Conservation (phyloP, 2,888 invertebrate species). For the Encarsia formosa region DNA sequence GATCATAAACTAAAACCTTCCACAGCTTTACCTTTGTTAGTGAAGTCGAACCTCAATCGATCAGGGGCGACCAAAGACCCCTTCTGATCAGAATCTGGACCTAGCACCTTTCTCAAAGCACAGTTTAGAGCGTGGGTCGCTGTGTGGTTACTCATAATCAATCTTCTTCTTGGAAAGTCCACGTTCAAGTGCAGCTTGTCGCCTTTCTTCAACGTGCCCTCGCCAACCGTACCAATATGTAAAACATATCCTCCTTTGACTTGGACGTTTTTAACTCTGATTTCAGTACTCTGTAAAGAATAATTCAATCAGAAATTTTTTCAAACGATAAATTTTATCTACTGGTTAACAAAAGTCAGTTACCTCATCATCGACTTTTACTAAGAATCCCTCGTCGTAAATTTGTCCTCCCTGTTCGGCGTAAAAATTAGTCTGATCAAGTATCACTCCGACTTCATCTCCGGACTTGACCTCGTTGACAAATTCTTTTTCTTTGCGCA, state of each 20-base stretch:
- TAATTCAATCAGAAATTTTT: slow-evolving; percentile 3
- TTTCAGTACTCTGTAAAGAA: slow-evolving; percentile 68
- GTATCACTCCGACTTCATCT: slow-evolving; percentile 84
- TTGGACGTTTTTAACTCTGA: slow-evolving; percentile 89
- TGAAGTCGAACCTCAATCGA: slow-evolving; percentile 94
- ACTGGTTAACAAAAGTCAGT: slow-evolving; percentile 10
- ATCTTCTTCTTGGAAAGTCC: slow-evolving; percentile 77
- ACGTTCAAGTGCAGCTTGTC: slow-evolving; percentile 78
- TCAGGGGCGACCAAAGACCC: slow-evolving; percentile 98
- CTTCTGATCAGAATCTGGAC: slow-evolving; percentile 88
- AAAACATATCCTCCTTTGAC: slow-evolving; percentile 93
- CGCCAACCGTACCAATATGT: slow-evolving; percentile 81
- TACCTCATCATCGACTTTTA: slow-evolving; percentile 74
- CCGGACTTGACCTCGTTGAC: slow-evolving; percentile 77
- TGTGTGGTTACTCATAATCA: slow-evolving; percentile 98
- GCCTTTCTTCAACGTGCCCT: slow-evolving; percentile 78
- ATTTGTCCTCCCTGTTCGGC: slow-evolving; percentile 99
- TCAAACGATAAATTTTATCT: background rate
- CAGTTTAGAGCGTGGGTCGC: slow-evolving; percentile 97
- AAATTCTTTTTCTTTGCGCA: slow-evolving; percentile 78
- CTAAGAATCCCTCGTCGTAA: slow-evolving; percentile 90
- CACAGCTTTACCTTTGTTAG: slow-evolving; percentile 78
- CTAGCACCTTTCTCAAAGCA: slow-evolving; percentile 84
- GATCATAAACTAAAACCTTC: no score
- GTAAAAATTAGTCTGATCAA: slow-evolving; percentile 93